Evolutionary conservation across 2,797 vertebrate genomes (phyloP), one percentile per base, ranked within the genome.

Genomic region (Loriculus beryllinus): DNA sequence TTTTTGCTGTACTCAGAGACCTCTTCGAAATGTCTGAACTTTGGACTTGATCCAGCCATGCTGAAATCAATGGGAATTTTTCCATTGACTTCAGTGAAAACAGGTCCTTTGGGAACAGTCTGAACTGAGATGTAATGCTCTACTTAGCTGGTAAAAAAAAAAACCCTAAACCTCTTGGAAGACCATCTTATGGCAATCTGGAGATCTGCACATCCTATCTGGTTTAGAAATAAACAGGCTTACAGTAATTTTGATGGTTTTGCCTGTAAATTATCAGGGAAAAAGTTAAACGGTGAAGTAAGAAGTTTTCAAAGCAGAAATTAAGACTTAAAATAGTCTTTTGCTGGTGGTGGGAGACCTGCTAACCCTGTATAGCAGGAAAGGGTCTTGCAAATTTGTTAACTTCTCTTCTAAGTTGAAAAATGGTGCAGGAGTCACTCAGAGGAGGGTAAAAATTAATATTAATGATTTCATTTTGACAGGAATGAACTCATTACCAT

Each of bases 391-490:
- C 59, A 91, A 94, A 94, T 92, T 79, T 4, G n/a, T 86, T 88
- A 88, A 86, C 76, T 94, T 88, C 63, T 90, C 92, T 90, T 80
- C 79, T 90, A 90, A 92, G 84, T 95, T 96, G 77, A 96, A 95
- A 95, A 94, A 93, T 88, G 87, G 68, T 88, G 94, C 92, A 95
- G 76, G 76, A 96, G 64, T 92, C 90, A 94, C 71, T 93, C 94
- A 94, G 84, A 91, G 71, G 91, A 95, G 83, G 84, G 82, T 86
- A 95, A 95, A 95, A 95, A 95, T 96, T 96, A 96, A 97, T 96
- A 96, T 94, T 96, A 96, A 95, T 95, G 93, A 92, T 95, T 94
- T 92, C 88, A 95, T 96, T 96, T 96, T 96, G 93, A 95, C 89
- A 94, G 91, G 88, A 96, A 95, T 87, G 91, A 94, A 93, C 82